Percentiles rank a stretch among this genome's conserved stretches.
These are phyloP conservation scores for Nemopilema nomurai DNA, from an alignment of 30 jellyfish, hydroid and myxozoan genomes.

Conservation along the genomic window DNA sequence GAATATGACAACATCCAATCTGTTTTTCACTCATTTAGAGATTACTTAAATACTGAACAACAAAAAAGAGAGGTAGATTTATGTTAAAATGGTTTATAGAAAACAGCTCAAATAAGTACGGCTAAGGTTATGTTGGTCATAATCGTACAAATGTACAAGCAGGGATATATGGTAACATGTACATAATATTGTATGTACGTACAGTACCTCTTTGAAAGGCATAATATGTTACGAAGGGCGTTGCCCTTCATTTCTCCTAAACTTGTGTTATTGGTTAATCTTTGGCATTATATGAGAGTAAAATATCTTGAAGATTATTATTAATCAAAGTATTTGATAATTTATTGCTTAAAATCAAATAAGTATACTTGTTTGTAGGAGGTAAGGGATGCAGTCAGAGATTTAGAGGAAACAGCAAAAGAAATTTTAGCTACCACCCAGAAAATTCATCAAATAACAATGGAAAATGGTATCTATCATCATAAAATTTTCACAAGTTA, in stretches of 20 bases:
- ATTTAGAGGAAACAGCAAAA: slow-evolving; percentile 72
- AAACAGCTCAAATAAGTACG: no score
- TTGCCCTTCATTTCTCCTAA: no score
- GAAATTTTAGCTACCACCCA: slow-evolving; percentile 74
- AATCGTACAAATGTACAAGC: no score
- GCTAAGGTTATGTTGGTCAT: no score
- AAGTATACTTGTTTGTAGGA: slow-evolving; percentile 33
- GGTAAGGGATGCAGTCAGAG: slow-evolving; percentile 63
- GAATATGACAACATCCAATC: slow-evolving; percentile 12
- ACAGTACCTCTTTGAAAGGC: no score
- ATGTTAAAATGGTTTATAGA: no score
- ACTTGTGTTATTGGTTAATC: no score
- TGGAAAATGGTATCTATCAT: slow-evolving; percentile 46
- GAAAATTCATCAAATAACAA: slow-evolving; percentile 61
- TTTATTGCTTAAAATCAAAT: not conserved
- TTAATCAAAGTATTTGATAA: not conserved
- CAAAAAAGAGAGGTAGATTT: slow-evolving; percentile 64
- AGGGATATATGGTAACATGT: no score
- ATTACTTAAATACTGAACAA: slow-evolving; percentile 35
- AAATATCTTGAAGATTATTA: no score
- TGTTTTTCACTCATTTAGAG: slow-evolving; percentile 31
- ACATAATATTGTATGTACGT: no score
- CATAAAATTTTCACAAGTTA: not conserved
- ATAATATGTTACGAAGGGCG: no score
- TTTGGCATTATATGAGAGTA: no score